Base-by-base conservation (phyloP, 2,113 vertebrate species). In the Sander vitreus region DNA sequence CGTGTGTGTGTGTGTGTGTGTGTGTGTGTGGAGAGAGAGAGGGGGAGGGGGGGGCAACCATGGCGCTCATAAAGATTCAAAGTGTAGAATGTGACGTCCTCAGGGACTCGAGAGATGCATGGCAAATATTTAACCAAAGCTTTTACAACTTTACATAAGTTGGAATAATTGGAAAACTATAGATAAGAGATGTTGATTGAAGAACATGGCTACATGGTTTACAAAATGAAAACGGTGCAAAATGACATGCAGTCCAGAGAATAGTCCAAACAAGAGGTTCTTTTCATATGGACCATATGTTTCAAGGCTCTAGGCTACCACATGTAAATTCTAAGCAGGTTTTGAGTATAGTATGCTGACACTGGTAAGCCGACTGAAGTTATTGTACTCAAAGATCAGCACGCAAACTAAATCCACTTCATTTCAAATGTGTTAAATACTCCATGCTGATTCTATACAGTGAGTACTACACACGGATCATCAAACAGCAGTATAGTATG, bases 41-140 rank as follows among this genome's bases (percentile, higher is more conserved):
- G 64, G 33, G 39, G 50, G 57, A 62, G 80, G 50, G 57, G 64
- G 80, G 79, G 80, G 50, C 69, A 64, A 89, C 10, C 33, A 15
- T 10, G 75, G 68, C 33, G 58, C 88, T 96, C 91, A 83, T 93
- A 95, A 94, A 79, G 75, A 87, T 91, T 93, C 92, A 90, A 91
- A 75, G 72, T 77, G 75, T 54, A 69, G 85, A 55, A 76, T 67
- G 75, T 83, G 87, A 88, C 33, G 81, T 90, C 85, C n/a, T 0
- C 59, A 62, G 50, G 18, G 73, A 84, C 74, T 21, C 33, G 45
- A 85, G 65, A 78, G 85, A 70, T 64, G 72, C 15, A 10, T n/a
- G 73, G 59, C 75, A 74, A 19, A 79, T 60, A 71, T 51, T 48
- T 10, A 73, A 73, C 58, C 63, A 15, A 47, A 18, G 4, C 53